Base-by-base conservation (phyloP, 2,113 vertebrate genomes). In the Prionailurus viverrinus region DNA sequence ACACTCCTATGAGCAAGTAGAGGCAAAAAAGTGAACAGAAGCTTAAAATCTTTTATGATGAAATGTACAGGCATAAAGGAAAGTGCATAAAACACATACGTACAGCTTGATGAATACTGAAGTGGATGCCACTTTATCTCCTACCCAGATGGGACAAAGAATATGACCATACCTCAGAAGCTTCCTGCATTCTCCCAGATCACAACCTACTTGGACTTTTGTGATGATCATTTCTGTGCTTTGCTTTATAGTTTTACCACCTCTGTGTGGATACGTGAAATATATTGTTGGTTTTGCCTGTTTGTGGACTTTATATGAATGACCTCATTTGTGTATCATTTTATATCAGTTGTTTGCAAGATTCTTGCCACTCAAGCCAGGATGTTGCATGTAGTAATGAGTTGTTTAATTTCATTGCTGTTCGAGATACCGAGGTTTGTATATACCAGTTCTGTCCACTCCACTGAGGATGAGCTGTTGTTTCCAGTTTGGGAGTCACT, bases 151-250 rank as follows among this genome's bases (percentile, higher is more conserved):
- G 68, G 23, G 61, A 66, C 68, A 25, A 45, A 11, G 31, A 51
- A 10, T 25, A 9, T 61, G 39, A n/a, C 61, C 27, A 4, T 33
- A 4, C 36, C 16, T 71, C 39, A 6, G 66, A 36, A 78, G 41
- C 53, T 79, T 69, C 8, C 21, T 71, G 39, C n/a, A 5, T 73
- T 36, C 63, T 78, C 33, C 79, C 27, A n/a, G 23, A 66, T 74
- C 63, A 74, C 7, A 71, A 2, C 1, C 15, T 36, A 5, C 18
- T 89, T 73, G 9, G 86, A 16, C 36, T 61, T 84, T 23, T 36
- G 19, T 94, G 91, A 63, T 73, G 25, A 71, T 92, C 48, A 61
- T n/a, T 76, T 93, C n/a, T 86, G 73, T 85, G 61, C 79, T 91
- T 71, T 85, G 51, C 79, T 91, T 71, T 65, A 18, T 39, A 4